Evolutionary conservation across 1,140 invertebrate species (phyloP), one percentile per base, ranked within the genome.

Genomic region (Micrasema longulum): DNA sequence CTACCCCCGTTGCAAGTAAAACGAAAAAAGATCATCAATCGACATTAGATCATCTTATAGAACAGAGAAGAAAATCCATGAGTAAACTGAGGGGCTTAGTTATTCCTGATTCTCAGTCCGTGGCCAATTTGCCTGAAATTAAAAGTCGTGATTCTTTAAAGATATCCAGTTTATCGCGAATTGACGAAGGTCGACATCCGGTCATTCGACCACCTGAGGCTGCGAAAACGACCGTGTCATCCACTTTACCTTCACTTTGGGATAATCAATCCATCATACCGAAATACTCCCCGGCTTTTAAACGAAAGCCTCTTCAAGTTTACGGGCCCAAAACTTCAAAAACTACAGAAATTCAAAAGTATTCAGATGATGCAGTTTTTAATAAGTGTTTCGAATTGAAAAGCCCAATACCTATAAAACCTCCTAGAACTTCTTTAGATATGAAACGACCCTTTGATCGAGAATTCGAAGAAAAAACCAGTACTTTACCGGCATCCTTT

Each of bases 241-340:
- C 64, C 31, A 22, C 18, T 41, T 41, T 68, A 14, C 64, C 62
- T 38, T 72, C 65, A 20, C 35, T 86, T 73, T 89, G 88, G 88
- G 87, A 87, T 79, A 82, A 78, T 20, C 83, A 79, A 76, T 77
- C 80, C 74, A 79, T 80, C 65, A 80, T 93, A 64, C 91, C 92
- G 0, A 93, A 93, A 83, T 94, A 94, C 84, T 94, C 92, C 1
- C 93, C 93, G 23, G 92, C 92, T 1, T 94, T 94, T 77, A 95
- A 94, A 79, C 80, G 92, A 62, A 92, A 93, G 82, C 89, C 88
- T 43, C 81, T 93, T 16, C 87, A 92, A 69, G 87, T 92, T 2
- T 91, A 91, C 78, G 86, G 86, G 38, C 81, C 74, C 2, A 72
- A 73, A 57, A 36, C 47, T 14, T 70, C 71, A 12, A 70, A 48